phyloP scores from a whole-genome alignment of 2,113 vertebrate species.

The Pollimyrus isidori region DNA sequence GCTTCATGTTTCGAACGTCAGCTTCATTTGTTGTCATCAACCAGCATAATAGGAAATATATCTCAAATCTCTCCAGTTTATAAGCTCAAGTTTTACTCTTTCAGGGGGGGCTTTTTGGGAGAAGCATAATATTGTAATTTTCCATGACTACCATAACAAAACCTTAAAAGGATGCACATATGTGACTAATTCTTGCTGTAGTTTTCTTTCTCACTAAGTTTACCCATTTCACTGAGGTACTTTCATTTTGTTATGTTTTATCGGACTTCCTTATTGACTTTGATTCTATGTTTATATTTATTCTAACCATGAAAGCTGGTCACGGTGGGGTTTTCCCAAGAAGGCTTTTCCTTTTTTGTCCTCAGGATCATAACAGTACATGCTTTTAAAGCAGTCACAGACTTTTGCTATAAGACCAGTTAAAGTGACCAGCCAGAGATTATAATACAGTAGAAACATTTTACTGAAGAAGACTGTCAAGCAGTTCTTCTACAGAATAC shows the following conservation, averaged over 20 bases:
- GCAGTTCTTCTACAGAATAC: not conserved
- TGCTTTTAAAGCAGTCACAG: not conserved
- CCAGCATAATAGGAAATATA: not conserved
- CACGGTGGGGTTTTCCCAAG: not conserved
- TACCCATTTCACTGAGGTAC: not conserved
- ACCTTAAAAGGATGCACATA: not conserved
- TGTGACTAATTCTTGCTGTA: not conserved
- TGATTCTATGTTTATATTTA: not conserved
- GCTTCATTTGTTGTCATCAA: conserved; percentile 32
- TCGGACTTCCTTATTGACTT: not conserved
- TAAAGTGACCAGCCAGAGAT: not conserved
- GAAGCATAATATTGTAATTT: not conserved
- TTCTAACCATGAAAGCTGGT: not conserved
- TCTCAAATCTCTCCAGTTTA: not conserved
- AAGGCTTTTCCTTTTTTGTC: not conserved
- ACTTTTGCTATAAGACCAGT: not conserved
- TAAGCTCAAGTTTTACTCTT: not conserved
- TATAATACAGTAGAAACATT: not conserved
- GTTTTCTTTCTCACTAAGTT: not conserved
- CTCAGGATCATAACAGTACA: not conserved
- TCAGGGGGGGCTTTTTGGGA: not conserved
- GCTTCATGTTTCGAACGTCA: no score
- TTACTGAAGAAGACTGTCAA: not conserved
- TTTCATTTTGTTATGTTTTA: not conserved
- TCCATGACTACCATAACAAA: not conserved